These are phyloP conservation scores for Bombus superbus DNA, from an alignment of 1,140 invertebrate genomes.

Conservation along the genomic window DNA sequence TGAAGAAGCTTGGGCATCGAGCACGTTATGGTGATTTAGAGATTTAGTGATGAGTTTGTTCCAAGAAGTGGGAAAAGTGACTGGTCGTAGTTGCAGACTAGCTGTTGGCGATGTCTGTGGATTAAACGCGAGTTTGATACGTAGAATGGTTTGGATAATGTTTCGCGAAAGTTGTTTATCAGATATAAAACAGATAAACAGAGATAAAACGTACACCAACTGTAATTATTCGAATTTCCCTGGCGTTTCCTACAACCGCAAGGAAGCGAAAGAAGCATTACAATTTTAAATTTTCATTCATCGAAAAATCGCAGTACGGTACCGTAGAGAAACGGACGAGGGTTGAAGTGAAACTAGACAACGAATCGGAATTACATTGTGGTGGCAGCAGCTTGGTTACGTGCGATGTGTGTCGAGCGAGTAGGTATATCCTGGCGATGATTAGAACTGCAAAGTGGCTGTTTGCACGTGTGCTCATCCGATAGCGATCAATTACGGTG, in stretches of 20 bases:
- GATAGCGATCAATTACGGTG: constrained; percentile 51
- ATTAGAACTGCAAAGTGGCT: constrained; percentile 44
- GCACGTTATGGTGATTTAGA: too few relatives aligned
- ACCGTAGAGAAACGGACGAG: background rate
- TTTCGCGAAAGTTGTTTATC: too few relatives aligned
- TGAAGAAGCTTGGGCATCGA: too few relatives aligned
- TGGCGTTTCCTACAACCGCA: too few relatives aligned
- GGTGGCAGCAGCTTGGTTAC: background rate
- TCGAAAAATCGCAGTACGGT: background rate
- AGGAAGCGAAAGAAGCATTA: background rate
- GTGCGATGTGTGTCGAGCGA: background rate
- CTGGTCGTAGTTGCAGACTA: too few relatives aligned
- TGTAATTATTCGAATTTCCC: background rate
- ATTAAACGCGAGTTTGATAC: too few relatives aligned
- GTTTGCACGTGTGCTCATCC: constrained; percentile 51
- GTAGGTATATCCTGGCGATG: constrained; percentile 7
- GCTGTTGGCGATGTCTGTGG: too few relatives aligned
- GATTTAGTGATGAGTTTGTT: too few relatives aligned
- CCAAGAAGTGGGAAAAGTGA: too few relatives aligned
- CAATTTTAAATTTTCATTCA: background rate
- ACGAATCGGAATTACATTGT: constrained; percentile 19
- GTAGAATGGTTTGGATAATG: too few relatives aligned
- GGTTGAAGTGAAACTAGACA: background rate
- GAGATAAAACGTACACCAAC: too few relatives aligned
- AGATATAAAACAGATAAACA: too few relatives aligned